Conservation (phyloP, 1,140 invertebrate species). For the Paraescarpia echinospica region DNA sequence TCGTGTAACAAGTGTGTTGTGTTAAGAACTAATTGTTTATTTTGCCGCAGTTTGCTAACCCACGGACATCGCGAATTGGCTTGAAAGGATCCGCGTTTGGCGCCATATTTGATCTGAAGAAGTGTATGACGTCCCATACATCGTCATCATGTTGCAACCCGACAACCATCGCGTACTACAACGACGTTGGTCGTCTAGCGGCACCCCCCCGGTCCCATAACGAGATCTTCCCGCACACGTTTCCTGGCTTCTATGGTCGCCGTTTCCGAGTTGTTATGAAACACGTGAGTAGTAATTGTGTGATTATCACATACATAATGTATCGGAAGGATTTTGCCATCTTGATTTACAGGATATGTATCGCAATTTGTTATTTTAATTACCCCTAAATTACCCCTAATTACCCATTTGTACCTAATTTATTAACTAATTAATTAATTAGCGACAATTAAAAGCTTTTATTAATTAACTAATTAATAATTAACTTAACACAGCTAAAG, state of each 20-base stretch:
- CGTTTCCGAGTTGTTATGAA: slow-evolving; percentile 8
- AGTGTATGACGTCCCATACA: neutral
- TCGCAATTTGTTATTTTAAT: no score
- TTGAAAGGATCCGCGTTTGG: neutral
- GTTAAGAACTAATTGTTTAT: neutral
- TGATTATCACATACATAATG: no score
- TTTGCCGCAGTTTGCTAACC: neutral
- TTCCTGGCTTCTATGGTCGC: slow-evolving; percentile 9
- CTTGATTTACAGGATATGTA: no score
- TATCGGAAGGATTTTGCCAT: no score
- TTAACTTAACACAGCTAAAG: no score
- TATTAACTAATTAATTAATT: no score
- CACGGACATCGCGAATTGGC: neutral
- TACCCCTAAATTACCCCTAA: no score
- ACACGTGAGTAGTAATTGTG: neutral
- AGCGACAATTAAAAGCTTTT: no score
- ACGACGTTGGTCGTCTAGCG: neutral
- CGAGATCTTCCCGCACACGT: slow-evolving; percentile 4
- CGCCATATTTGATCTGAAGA: neutral
- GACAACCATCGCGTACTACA: neutral
- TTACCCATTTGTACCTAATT: no score
- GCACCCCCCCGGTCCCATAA: neutral
- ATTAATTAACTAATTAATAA: no score
- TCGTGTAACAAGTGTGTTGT: no score
- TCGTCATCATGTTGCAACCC: neutral